phyloP scores from a whole-genome alignment of 2,888 invertebrate genomes.

The Pyrrhosoma nymphula region DNA sequence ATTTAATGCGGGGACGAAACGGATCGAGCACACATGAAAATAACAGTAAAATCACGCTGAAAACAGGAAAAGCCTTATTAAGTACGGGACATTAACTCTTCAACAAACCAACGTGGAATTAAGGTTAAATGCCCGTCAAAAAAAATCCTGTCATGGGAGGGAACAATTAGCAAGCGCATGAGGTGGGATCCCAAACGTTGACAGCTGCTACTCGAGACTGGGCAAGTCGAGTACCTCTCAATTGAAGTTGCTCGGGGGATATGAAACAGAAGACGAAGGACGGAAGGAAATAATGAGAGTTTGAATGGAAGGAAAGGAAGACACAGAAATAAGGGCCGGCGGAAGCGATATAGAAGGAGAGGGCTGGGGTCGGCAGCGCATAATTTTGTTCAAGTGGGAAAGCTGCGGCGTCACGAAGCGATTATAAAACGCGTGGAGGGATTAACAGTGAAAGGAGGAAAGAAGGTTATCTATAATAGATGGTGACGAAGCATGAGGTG shows the following conservation, averaged over 20 bases:
- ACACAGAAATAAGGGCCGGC: conserved; percentile 13
- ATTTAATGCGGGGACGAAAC: background rate
- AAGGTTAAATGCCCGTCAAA: background rate
- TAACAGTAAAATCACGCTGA: background rate
- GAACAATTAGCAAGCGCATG: background rate
- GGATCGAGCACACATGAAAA: background rate
- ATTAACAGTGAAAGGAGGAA: conserved; percentile 32
- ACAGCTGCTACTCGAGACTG: background rate
- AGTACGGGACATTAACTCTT: background rate
- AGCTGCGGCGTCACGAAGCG: conserved; percentile 42
- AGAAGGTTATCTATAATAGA: conserved; percentile 24
- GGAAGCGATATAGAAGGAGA: background rate
- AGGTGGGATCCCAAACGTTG: background rate
- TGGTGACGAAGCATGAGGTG: conserved; percentile 38
- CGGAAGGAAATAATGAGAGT: background rate
- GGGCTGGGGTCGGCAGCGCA: background rate
- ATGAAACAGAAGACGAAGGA: background rate
- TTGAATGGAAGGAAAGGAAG: background rate
- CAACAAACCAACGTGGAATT: background rate
- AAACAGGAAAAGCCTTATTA: background rate
- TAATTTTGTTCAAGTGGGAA: conserved; percentile 49
- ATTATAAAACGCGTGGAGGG: conserved; percentile 9
- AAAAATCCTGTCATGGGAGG: background rate
- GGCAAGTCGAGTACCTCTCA: conserved; percentile 21
- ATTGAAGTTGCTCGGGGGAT: background rate